phyloP scores from a whole-genome alignment of 2,797 vertebrate species.

The Euthynnus affinis region DNA sequence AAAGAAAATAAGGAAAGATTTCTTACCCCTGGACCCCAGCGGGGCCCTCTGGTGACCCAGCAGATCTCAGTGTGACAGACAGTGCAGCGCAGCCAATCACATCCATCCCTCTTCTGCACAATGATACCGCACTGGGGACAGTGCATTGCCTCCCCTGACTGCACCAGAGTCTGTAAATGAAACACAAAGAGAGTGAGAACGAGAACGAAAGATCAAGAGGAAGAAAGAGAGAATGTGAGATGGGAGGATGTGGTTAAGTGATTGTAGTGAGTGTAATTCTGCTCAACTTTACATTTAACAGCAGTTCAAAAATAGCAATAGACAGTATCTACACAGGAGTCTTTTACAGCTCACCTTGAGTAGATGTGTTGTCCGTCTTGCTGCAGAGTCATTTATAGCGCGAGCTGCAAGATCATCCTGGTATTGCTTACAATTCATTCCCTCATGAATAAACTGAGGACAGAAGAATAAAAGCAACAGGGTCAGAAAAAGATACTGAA shows the following conservation, averaged over 20 bases:
- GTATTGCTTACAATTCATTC: slow-evolving; percentile 91
- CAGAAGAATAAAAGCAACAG: not conserved
- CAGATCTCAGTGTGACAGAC: slow-evolving; percentile 91
- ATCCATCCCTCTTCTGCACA: slow-evolving; percentile 89
- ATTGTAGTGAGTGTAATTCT: no score
- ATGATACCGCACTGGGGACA: slow-evolving; percentile 90
- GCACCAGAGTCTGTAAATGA: slow-evolving; percentile 85
- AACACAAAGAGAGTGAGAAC: not conserved
- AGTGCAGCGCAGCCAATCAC: slow-evolving; percentile 90
- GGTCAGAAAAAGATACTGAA: slow-evolving; percentile 5
- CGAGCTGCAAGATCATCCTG: slow-evolving; percentile 88
- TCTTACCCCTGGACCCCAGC: slow-evolving; percentile 87
- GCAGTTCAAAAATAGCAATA: not conserved
- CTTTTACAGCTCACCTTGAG: slow-evolving; percentile 82
- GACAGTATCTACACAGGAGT: not conserved
- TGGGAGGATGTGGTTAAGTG: slow-evolving; percentile 1
- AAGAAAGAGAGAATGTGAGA: slow-evolving; percentile 5
- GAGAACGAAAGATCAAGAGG: not conserved
- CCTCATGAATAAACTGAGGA: slow-evolving; percentile 89
- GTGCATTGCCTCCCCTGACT: slow-evolving; percentile 88
- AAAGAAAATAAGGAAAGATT: not conserved
- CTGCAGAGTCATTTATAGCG: slow-evolving; percentile 87
- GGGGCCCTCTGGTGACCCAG: slow-evolving; percentile 89
- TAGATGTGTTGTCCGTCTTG: slow-evolving; percentile 88
- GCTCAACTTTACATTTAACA: not conserved